Base-by-base conservation (phyloP, 2,113 vertebrate species). In the Gavialis gangeticus region DNA sequence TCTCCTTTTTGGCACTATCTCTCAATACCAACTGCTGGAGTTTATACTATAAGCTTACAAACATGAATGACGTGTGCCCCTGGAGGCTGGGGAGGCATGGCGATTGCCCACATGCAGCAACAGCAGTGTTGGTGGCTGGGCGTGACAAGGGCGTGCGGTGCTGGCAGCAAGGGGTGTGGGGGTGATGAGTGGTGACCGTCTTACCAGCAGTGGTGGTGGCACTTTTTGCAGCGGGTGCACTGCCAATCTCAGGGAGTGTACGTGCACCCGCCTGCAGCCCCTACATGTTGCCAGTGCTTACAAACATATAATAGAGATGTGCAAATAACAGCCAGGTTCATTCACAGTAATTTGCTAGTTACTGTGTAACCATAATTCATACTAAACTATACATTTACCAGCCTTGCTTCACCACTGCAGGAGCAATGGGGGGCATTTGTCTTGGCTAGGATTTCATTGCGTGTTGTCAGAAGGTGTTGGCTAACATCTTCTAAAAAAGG, bases 241-340 rank as follows among this genome's bases (percentile, higher is more conserved):
- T 7, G 37, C 37, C 37, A 37, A 37, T 37, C 37, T 37, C 37
- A 37, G 37, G 37, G 37, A 7, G 5, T 37, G 37, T 37, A 37
- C 37, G 37, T 37, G 37, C 8, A 37, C 37, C 37, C 37, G 37
- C 37, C 6, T 37, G 37, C 37, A 37, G 37, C 37, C 37, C 37
- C 37, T 37, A 37, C 37, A 37, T 7, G 37, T 37, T 7, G 37
- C 37, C 37, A 37, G 8, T 37, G 37, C n/a, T n/a, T n/a, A n/a
- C n/a, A n/a, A n/a, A n/a, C n/a, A n/a, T n/a, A n/a, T n/a, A n/a
- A n/a, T n/a, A n/a, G n/a, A n/a, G n/a, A n/a, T n/a, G n/a, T n/a
- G 37, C 81, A 88, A 82, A 85, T 46, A 79, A 18, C 73, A 76
- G 82, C 75, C 79, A 93, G 76, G 88, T 88, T 75, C 88, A n/a